A percentile compares a stretch with the other conserved stretches of the same genome.
Conservation (phyloP, 2,113 vertebrate genomes). For the Nerophis ophidion region DNA sequence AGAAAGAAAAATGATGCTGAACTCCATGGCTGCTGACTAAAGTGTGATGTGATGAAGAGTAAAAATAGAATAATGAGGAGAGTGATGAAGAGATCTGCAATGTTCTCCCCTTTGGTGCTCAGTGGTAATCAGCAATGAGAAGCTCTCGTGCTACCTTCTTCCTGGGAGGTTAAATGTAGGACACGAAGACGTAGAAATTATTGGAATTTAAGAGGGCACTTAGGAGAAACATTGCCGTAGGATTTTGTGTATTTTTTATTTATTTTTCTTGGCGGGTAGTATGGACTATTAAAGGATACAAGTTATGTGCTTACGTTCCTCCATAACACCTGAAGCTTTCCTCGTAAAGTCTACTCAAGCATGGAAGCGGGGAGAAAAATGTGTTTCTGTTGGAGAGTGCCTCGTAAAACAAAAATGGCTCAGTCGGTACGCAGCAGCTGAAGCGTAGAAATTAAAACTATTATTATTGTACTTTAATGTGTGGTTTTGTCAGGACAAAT, state of each 20-base stretch:
- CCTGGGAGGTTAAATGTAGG: conserved; percentile 6
- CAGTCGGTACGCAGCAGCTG: not conserved
- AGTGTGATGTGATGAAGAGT: conserved; percentile 15
- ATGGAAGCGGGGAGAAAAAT: not conserved
- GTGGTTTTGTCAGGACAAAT: no score
- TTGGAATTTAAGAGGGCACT: conserved; percentile 28
- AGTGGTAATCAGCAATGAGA: conserved; percentile 20
- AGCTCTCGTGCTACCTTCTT: conserved; percentile 7
- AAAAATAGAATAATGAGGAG: conserved; percentile 8
- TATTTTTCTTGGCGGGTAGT: not conserved
- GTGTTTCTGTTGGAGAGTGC: not conserved
- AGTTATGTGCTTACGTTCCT: conserved; percentile 12
- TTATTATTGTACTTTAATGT: not conserved
- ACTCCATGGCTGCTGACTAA: conserved; percentile 28
- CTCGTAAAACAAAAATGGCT: not conserved
- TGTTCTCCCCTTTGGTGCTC: conserved; percentile 1
- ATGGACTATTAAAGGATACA: conserved; percentile 30
- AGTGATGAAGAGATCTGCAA: conserved; percentile 31
- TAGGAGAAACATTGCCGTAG: conserved; percentile 27
- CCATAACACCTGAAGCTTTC: conserved; percentile 4
- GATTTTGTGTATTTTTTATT: conserved; percentile 40
- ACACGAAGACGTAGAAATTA: conserved; percentile 18
- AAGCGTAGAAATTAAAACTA: not conserved
- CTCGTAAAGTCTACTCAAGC: conserved; percentile 1
- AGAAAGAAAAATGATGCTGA: conserved; percentile 13